Percentiles rank a stretch among this genome's conserved stretches.
Evolutionary conservation across 2,888 invertebrate genomes (phyloP).

Genomic region (Diarsia brunnea): DNA sequence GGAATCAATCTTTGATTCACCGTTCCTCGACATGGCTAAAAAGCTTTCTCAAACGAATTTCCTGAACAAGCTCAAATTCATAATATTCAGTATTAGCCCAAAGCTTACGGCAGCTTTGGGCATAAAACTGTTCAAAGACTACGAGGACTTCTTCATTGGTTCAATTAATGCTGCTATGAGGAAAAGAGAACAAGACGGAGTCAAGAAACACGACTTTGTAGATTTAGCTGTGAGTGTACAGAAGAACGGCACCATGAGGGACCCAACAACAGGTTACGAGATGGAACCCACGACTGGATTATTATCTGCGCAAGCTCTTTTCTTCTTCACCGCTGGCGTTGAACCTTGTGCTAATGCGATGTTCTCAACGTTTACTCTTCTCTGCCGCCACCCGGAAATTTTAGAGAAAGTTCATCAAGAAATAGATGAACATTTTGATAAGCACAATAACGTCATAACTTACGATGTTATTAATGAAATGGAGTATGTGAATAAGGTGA

Average conservation of each 20-base stretch:
- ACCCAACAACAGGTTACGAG: constrained; percentile 72
- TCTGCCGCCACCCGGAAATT: constrained; percentile 76
- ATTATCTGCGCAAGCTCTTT: constrained; percentile 63
- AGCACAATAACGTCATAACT: constrained; percentile 36
- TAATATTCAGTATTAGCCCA: constrained; percentile 55
- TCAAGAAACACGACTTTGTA: constrained; percentile 77
- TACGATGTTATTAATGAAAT: constrained; percentile 71
- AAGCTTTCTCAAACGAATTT: constrained; percentile 48
- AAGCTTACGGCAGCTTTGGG: constrained; percentile 65
- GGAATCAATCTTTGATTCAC: constrained; percentile 76
- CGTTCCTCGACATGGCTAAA: constrained; percentile 49
- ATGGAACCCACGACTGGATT: constrained; percentile 76
- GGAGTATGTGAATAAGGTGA: constrained; percentile 79
- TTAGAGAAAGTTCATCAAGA: constrained; percentile 66
- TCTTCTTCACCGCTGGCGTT: constrained; percentile 75
- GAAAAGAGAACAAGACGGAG: constrained; percentile 70
- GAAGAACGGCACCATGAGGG: constrained; percentile 73
- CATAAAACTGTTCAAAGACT: constrained; percentile 71
- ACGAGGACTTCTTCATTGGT: constrained; percentile 76
- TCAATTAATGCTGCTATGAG: constrained; percentile 76
- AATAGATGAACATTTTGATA: constrained; percentile 54
- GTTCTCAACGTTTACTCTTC: constrained; percentile 71
- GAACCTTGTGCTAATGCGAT: constrained; percentile 72
- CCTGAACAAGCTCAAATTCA: constrained; percentile 59
- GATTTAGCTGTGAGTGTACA: constrained; percentile 77